Conservation (phyloP, 2,888 invertebrate species). For the Lasioglossum zephyrum region DNA sequence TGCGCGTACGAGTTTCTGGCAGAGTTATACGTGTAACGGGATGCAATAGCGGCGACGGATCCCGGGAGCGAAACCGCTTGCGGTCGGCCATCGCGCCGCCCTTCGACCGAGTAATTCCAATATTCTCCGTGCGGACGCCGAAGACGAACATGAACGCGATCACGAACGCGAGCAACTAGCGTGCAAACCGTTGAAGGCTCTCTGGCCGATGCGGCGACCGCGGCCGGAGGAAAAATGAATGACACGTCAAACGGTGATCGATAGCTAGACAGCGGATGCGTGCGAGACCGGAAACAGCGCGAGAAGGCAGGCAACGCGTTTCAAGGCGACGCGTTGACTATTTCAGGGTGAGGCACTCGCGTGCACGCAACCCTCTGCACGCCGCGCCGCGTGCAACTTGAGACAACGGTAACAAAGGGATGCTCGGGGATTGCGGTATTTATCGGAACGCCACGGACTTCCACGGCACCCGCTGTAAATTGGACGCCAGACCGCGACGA, state of each 20-base stretch:
- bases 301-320: not conserved
- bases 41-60: slow-evolving; percentile 9
- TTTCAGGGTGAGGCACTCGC: slow-evolving; percentile 11
- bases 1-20: slow-evolving; percentile 9
- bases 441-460: not conserved
- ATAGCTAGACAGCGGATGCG: slow-evolving; percentile 23
- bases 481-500: not conserved
- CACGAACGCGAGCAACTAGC: slow-evolving; percentile 6
- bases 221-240: not conserved
- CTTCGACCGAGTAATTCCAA: slow-evolving; percentile 10
- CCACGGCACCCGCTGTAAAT: not conserved
- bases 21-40: slow-evolving; percentile 7
- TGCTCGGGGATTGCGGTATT: not conserved
- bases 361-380: slow-evolving; percentile 11
- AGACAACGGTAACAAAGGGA: slow-evolving; percentile 18
- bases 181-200: not conserved
- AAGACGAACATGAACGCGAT: slow-evolving; percentile 4
- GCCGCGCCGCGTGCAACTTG: not conserved
- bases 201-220: not conserved
- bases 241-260: slow-evolving; percentile 31
- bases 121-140: not conserved
- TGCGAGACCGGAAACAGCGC: slow-evolving; percentile 29
- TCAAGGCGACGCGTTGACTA: slow-evolving; percentile 14
- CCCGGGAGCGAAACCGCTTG: slow-evolving; percentile 6
- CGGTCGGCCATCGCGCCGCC: slow-evolving; percentile 1